A percentile compares a stretch with the other conserved stretches of the same genome.
These are phyloP conservation scores for Hofmannophila pseudospretella DNA, from an alignment of 2,888 invertebrate genomes.

Conservation along the genomic window DNA sequence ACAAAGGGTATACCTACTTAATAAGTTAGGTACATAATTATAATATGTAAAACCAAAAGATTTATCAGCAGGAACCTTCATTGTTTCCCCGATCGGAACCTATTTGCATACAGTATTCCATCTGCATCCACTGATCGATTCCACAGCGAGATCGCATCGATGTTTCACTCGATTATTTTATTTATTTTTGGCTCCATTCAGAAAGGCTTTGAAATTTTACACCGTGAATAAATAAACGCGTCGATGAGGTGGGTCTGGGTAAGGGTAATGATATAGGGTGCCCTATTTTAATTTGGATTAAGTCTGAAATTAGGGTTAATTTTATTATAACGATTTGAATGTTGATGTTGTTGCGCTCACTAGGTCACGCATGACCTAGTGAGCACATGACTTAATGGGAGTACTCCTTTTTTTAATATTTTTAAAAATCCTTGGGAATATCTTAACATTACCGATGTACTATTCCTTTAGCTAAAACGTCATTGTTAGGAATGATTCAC, in stretches of 20 bases:
- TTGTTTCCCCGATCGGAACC: slow-evolving; percentile 52
- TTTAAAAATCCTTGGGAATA: too few species aligned
- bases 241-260: slow-evolving; percentile 41
- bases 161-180: slow-evolving; percentile 21
- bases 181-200: slow-evolving; percentile 30
- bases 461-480: too few species aligned
- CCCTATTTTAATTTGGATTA: neutral
- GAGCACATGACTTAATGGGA: too few species aligned
- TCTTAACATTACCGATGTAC: too few species aligned
- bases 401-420: too few species aligned
- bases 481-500: too few species aligned
- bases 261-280: neutral
- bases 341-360: too few species aligned
- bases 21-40: neutral
- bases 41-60: slow-evolving; percentile 27
- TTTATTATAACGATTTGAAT: neutral
- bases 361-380: too few species aligned
- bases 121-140: slow-evolving; percentile 46
- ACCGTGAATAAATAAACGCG: slow-evolving; percentile 41
- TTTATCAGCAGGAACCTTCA: slow-evolving; percentile 65
- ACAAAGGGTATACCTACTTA: neutral
- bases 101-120: slow-evolving; percentile 64
- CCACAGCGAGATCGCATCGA: slow-evolving; percentile 42
- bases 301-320: neutral
- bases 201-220: slow-evolving; percentile 54